Conservation (phyloP, 2,888 invertebrate species). For the Napeogenes sylphis region DNA sequence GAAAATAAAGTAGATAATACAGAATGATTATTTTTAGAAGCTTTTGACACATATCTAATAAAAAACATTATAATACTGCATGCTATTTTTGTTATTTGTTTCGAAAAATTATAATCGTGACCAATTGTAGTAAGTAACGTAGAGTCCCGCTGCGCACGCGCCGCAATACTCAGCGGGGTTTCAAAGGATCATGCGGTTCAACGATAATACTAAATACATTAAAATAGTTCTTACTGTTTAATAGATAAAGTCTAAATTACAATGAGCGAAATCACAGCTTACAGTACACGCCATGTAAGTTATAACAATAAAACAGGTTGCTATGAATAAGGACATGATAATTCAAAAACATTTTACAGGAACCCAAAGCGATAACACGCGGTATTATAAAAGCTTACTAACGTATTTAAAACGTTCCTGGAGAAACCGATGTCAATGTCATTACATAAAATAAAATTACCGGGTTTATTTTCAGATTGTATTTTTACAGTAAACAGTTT, state of each 20-base stretch:
- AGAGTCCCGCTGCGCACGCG: constrained; percentile 52
- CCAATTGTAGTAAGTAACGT: constrained; percentile 63
- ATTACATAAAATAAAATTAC: background rate
- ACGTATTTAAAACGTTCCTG: constrained; percentile 23
- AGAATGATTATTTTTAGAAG: too few relatives aligned
- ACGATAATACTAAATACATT: constrained; percentile 1
- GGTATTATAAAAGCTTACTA: constrained; percentile 31
- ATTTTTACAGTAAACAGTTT: background rate
- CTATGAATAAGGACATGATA: constrained; percentile 46
- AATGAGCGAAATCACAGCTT: constrained; percentile 7
- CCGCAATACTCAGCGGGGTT: constrained; percentile 56
- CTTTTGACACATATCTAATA: too few relatives aligned
- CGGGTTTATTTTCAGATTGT: background rate
- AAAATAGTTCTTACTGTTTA: constrained; percentile 8
- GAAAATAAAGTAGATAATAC: too few relatives aligned
- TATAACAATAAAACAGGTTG: constrained; percentile 42
- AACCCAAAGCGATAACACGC: constrained; percentile 39
- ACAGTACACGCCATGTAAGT: constrained; percentile 12
- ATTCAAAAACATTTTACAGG: constrained; percentile 42
- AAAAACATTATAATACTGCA: background rate
- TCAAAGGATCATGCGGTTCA: constrained; percentile 21
- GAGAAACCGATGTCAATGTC: constrained; percentile 12
- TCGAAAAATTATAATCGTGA: constrained; percentile 60
- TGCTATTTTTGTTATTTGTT: constrained; percentile 8
- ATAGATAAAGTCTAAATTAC: constrained; percentile 7